Base-by-base conservation (phyloP, 2,888 invertebrate species). In the Catocala nupta region DNA sequence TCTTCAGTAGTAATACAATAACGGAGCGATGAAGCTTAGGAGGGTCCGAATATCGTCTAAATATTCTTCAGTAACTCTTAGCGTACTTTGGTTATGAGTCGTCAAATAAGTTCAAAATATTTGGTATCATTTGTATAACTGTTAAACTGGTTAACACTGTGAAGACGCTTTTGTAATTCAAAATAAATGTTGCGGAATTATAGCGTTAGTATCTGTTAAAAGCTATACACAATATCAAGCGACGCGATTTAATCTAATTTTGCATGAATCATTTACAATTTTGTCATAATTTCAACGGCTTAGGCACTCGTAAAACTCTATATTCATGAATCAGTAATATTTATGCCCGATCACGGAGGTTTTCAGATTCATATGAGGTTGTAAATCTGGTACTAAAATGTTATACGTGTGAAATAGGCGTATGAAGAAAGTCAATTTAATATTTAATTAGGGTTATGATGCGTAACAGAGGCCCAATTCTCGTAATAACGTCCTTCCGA, bases 211-310 rank as follows among this genome's bases (percentile, higher is more conserved):
- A 39, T 50, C 63, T 52, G 68, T 77, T 78, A 84, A 85, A 85
- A 63, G 58, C 77, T 82, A 81, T 83, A 75, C 82, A 82, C 69
- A 72, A 72, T 74, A 81, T 59, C 70, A 65, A 86, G 72, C 81
- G 86, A 79, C 59, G 85, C 83, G 82, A 56, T 66, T 62, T 83
- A 86, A 89, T 88, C 82, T 78, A 82, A 82, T 88, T 70, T 58
- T 68, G 60, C 77, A 84, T 85, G 86, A 79, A 70, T 80, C 89
- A 87, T 89, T 88, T 87, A 68, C 84, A 78, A 77, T 73, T 65
- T 76, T 57, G 68, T 64, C 70, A 75, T 82, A 81, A 85, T 81
- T 80, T 72, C 49, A 60, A 68, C 60, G 45, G 68, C 59, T 63
- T 47, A 59, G 51, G 55, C 63, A 57, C 55, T 60, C 47, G 59